A percentile compares a stretch with the other conserved stretches of the same genome.
Conservation (phyloP, 2,888 invertebrate species). For the Anarsia innoxiella region DNA sequence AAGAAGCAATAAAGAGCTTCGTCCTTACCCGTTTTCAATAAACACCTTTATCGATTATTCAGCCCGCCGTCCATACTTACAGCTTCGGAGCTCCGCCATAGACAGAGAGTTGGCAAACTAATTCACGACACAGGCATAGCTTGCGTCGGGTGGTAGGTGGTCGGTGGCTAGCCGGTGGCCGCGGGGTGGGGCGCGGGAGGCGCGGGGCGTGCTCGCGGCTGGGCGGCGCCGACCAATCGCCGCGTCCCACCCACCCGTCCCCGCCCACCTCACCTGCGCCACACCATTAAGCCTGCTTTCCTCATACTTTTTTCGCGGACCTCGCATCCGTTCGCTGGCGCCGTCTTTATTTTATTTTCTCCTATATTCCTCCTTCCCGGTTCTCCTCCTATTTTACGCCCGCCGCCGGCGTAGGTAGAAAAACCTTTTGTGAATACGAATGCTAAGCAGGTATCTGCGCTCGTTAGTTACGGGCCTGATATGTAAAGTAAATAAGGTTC, state of each 20-base stretch:
- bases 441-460: slow-evolving; percentile 69
- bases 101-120: slow-evolving; percentile 75
- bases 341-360: slow-evolving; percentile 75
- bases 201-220: slow-evolving; percentile 60
- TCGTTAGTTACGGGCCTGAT: slow-evolving; percentile 68
- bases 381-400: slow-evolving; percentile 72
- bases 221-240: slow-evolving; percentile 71
- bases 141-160: slow-evolving; percentile 66
- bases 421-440: slow-evolving; percentile 74
- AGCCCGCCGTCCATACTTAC: slow-evolving; percentile 72
- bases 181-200: slow-evolving; percentile 28
- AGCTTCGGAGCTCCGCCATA: slow-evolving; percentile 69
- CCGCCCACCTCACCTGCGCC: slow-evolving; percentile 74
- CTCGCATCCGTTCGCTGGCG: slow-evolving; percentile 68
- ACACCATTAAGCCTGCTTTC: slow-evolving; percentile 69
- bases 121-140: slow-evolving; percentile 75
- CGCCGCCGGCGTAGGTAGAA: slow-evolving; percentile 65
- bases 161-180: slow-evolving; percentile 37
- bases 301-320: slow-evolving; percentile 72
- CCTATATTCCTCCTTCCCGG: slow-evolving; percentile 70
- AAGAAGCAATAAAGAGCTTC: slow-evolving; percentile 71
- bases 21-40: slow-evolving; percentile 74
- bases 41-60: slow-evolving; percentile 76
- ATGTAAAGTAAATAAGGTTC: slow-evolving; percentile 70
- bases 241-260: slow-evolving; percentile 59